Base-by-base conservation (phyloP, 2,888 invertebrate species). In the Catotricha subobsoleta region DNA sequence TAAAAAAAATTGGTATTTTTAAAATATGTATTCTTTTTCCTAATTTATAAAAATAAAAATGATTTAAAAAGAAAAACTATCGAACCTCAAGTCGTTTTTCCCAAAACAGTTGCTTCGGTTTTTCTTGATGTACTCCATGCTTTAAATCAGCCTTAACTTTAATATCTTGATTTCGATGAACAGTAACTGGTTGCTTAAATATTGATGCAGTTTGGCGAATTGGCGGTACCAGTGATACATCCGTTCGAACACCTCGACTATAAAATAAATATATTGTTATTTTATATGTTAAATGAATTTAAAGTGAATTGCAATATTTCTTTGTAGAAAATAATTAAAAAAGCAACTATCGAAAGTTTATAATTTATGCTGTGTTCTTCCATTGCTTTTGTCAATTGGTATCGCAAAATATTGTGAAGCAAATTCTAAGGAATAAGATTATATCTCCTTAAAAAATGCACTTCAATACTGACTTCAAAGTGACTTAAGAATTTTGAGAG, bases 101-200 rank as follows among this genome's bases (percentile, higher is more conserved):
- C 84, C 84, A 63, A 46, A 62, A 64, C 8, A 84, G 75, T 42
- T 90, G 90, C 54, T 87, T 88, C 3, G 90, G 90, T 62, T 88
- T 90, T 54, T 91, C 91, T 60, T 86, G 90, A 43, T 78, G 77
- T 27, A 25, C 29, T 21, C 87, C 88, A 62, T 88, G 87, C 62
- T 94, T 94, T 49, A 87, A 70, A 54, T 94, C 92, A 6, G 74
- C 71, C 62, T 88, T 87, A 12, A 88, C 84, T 66, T 84, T 81
- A 53, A 87, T 83, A 56, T 90, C 86, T 58, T 84, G 88, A 21
- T 84, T 90, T 59, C 87, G 84, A 52, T 90, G 78, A 5, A 97
- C 84, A 1, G 95, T 97, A 0, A 98, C 95, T 1, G 97, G 95
- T 59, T 98, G 97, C 58, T 97, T 97, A 61, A 97, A 97, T 55